A percentile compares a stretch with the other conserved stretches of the same genome.
phyloP scores from a whole-genome alignment of 2,888 invertebrate species.

The Eumacrocentrus americanus region DNA sequence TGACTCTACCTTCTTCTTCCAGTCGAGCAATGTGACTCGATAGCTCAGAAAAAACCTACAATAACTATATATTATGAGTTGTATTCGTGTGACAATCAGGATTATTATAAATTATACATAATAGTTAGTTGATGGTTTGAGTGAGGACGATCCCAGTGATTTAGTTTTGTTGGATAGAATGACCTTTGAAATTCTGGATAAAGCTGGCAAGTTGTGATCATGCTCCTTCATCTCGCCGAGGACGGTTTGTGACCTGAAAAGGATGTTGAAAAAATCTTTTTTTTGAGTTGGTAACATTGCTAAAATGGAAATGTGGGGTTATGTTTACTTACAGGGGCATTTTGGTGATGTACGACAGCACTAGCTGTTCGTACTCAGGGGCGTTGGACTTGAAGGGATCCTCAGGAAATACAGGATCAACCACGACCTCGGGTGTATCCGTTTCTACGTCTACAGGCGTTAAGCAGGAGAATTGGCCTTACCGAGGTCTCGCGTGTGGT shows the following conservation, averaged over 20 bases:
- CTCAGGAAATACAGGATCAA: slow-evolving; percentile 54
- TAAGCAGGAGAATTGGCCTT: slow-evolving; percentile 64
- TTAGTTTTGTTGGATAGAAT: not conserved
- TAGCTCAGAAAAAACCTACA: not conserved
- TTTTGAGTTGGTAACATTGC: not conserved
- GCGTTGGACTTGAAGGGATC: slow-evolving; percentile 79
- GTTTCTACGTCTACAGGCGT: slow-evolving; percentile 55
- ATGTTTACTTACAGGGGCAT: slow-evolving; percentile 50
- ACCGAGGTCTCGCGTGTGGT: slow-evolving; percentile 74
- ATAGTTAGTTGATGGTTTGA: too few species aligned
- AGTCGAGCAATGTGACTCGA: not conserved
- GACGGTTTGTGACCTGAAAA: too few species aligned
- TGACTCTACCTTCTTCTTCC: slow-evolving; percentile 50
- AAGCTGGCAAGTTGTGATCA: slow-evolving; percentile 1
- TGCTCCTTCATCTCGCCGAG: not conserved
- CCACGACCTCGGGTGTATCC: slow-evolving; percentile 36
- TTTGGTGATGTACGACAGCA: slow-evolving; percentile 84
- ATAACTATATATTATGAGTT: not conserved
- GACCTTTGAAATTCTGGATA: not conserved
- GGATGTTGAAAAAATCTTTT: slow-evolving; percentile 7
- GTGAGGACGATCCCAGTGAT: too few species aligned
- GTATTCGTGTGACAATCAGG: not conserved
- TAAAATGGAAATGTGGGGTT: too few species aligned
- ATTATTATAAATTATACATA: too few species aligned
- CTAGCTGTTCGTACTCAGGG: slow-evolving; percentile 87